Base-by-base conservation (phyloP, 1,140 invertebrate genomes). In the Ruditapes philippinarum region DNA sequence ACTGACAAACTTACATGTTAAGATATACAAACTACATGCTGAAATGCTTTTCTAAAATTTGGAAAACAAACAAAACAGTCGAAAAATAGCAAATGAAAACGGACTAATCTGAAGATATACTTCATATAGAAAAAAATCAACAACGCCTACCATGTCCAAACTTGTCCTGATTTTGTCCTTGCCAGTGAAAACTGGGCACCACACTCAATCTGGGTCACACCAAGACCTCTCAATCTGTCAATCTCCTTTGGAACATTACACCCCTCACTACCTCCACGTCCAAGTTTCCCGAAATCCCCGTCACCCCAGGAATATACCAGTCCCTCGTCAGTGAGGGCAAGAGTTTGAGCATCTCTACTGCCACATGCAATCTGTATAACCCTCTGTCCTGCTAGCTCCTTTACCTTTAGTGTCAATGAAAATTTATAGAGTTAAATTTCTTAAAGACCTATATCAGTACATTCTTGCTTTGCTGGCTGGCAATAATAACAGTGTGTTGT, bases 131-230 rank as follows among this genome's bases (percentile, higher is more conserved):
- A n/a, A n/a, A n/a, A n/a, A n/a, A n/a, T n/a, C n/a, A n/a, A n/a
- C n/a, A n/a, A n/a, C n/a, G n/a, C 93, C 92, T 89, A 96, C 96
- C 98, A 99, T 0, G 98, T 99, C 98, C 98, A 99, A 0, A 99
- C 98, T 96, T 98, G 98, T 40, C 98, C 98, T 91, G 97, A 97
- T 93, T 98, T 98, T 0, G 98, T 99, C 4, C 99, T 95, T 0
- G 98, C 98, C 5, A 99, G 95, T 19, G 98, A 99, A 94, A 99
- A 99, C 95, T 99, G 98, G 0, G 98, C 98, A 0, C 99, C 99
- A 95, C 98, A 99, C 95, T 99, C 98, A 38, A 99, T 98, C 96
- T 99, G 98, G 42, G 97, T 96, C 0, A 99, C 98, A 0, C 98
- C 98, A 1, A 98, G 96, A 0, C 98, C 97, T 88, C 98, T 98